Percentiles rank a stretch among this genome's conserved stretches.
Conservation (phyloP, 2,888 invertebrate species). For the Punctoribates punctum region DNA sequence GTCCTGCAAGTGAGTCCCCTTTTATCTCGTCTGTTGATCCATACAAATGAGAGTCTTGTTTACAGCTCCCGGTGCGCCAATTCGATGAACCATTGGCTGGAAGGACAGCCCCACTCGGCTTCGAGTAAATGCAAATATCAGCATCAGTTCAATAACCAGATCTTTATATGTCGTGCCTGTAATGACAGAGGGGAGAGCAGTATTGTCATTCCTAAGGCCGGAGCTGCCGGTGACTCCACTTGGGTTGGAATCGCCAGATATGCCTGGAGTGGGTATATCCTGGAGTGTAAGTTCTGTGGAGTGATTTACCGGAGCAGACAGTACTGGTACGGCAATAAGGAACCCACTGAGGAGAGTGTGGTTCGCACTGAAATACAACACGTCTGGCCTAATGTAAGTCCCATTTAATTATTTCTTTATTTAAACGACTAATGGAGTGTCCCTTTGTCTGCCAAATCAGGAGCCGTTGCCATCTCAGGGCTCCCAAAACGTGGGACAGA, state of each 20-base stretch:
- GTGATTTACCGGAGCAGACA: constrained; percentile 69
- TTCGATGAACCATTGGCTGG: constrained; percentile 54
- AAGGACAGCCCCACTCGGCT: constrained; percentile 52
- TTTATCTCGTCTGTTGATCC: neutral
- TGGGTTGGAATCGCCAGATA: constrained; percentile 69
- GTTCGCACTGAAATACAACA: constrained; percentile 66
- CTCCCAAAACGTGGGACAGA: constrained; percentile 62
- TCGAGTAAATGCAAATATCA: constrained; percentile 61
- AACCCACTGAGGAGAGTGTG: constrained; percentile 61
- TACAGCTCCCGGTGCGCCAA: constrained; percentile 52
- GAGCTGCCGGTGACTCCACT: constrained; percentile 57
- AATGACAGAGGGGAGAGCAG: constrained; percentile 62
- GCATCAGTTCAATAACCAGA: constrained; percentile 66
- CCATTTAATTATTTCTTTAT: neutral
- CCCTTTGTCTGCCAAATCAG: constrained; percentile 46
- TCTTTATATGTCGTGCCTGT: constrained; percentile 58
- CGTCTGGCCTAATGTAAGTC: constrained; percentile 62
- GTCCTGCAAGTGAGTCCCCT: constrained; percentile 61
- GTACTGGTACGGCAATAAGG: constrained; percentile 75
- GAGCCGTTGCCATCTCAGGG: constrained; percentile 51
- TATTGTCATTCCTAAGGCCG: constrained; percentile 60
- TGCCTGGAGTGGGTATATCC: constrained; percentile 71
- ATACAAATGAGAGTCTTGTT: neutral
- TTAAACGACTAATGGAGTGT: neutral
- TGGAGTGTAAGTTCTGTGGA: constrained; percentile 71